These are phyloP conservation scores for Salarias fasciatus DNA, from an alignment of 2,797 vertebrate species.

Conservation along the genomic window DNA sequence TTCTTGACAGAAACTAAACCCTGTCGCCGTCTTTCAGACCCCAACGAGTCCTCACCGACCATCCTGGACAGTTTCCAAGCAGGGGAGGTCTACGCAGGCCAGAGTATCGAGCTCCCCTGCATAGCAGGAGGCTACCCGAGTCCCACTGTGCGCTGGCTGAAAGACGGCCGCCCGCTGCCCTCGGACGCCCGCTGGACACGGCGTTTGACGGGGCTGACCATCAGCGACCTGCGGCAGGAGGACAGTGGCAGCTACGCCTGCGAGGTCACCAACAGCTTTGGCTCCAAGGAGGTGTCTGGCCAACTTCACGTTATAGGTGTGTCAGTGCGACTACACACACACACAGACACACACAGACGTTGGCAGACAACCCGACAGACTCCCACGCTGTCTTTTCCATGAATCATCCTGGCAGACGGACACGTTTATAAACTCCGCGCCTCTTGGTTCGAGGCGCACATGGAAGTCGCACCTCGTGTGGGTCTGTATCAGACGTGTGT, in stretches of 20 bases:
- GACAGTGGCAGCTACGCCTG: conserved; percentile 97
- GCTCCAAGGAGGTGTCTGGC: conserved; percentile 95
- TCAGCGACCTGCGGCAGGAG: conserved; percentile 92
- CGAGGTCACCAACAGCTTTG: conserved; percentile 98
- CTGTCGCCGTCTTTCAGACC: conserved; percentile 78
- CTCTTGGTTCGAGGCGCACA: conserved; percentile 76
- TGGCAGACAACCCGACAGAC: conserved; percentile 50
- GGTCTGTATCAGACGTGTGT: conserved; percentile 65
- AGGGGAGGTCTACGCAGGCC: conserved; percentile 88
- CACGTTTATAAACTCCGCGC: conserved; percentile 49
- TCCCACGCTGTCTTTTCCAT: conserved; percentile 51
- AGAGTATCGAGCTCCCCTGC: conserved; percentile 92
- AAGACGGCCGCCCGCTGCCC: conserved; percentile 93
- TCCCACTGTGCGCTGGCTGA: conserved; percentile 95
- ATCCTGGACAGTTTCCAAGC: conserved; percentile 97
- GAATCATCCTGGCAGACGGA: conserved; percentile 51
- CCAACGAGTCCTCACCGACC: conserved; percentile 92
- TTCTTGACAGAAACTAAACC: conserved; percentile 7
- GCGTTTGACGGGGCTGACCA: conserved; percentile 92
- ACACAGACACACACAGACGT: conserved; percentile 27
- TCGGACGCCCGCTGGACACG: conserved; percentile 93
- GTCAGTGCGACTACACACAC: conserved; percentile 20
- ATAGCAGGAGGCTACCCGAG: conserved; percentile 95
- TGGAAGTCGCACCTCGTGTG: conserved; percentile 58
- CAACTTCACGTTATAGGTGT: conserved; percentile 93